These are phyloP conservation scores for Pardalotus punctatus DNA, from an alignment of 2,113 vertebrate species.

Conservation along the genomic window DNA sequence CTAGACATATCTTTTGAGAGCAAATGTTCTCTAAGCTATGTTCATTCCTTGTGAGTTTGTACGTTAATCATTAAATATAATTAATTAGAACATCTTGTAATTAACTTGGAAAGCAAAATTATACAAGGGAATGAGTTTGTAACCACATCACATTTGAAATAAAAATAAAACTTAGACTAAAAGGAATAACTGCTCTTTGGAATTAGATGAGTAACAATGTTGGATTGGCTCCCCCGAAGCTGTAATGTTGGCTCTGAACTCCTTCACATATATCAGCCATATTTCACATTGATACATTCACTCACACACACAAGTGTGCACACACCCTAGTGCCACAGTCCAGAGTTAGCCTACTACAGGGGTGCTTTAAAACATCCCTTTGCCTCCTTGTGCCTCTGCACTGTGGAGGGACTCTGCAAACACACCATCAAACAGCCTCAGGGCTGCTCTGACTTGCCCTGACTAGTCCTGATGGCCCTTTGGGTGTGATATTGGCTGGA, in stretches of 20 bases:
- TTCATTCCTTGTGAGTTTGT: slow-evolving; percentile 68
- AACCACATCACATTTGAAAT: slow-evolving; percentile 70
- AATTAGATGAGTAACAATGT: slow-evolving; percentile 69
- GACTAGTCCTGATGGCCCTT: neutral
- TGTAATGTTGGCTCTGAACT: slow-evolving; percentile 11
- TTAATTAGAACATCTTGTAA: slow-evolving; percentile 74
- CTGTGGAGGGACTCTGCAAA: neutral
- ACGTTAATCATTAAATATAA: slow-evolving; percentile 75
- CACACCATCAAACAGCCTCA: neutral
- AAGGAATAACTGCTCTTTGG: slow-evolving; percentile 64
- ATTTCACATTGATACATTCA: neutral
- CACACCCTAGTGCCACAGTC: neutral
- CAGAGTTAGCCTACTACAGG: neutral
- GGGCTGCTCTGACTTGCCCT: slow-evolving; percentile 1
- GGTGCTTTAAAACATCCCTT: neutral
- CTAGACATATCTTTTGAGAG: slow-evolving; percentile 68
- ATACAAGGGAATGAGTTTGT: slow-evolving; percentile 69
- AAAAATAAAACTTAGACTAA: slow-evolving; percentile 69
- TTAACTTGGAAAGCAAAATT: slow-evolving; percentile 74
- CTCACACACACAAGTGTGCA: neutral
- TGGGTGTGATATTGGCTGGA: neutral
- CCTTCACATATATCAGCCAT: neutral
- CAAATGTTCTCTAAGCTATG: slow-evolving; percentile 65
- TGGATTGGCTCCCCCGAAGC: slow-evolving; percentile 43
- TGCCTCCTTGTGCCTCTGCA: neutral